Evolutionary conservation across 2,797 vertebrate species (phyloP), one percentile per base, ranked within the genome.

Genomic region (Arremon aurantiirostris): DNA sequence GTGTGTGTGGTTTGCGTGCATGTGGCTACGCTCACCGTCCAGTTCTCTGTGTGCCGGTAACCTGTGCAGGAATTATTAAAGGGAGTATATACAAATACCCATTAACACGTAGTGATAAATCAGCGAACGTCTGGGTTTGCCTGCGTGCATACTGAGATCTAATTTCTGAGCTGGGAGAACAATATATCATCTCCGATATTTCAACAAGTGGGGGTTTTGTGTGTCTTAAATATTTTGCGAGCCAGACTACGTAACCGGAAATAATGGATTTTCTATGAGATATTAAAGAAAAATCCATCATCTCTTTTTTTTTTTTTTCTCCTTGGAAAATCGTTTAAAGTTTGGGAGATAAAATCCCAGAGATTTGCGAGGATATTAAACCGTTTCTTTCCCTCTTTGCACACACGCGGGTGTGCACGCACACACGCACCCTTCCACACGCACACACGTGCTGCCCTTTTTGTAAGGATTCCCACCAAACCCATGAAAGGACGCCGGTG

Each of bases 231-330:
- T 86, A 70, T 88, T 92, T 86, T 65, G 68, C 47, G 23, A 89
- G 46, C 32, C 46, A 55, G 49, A 37, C 78, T 88, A 76, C 24
- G 2, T 35, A 60, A 76, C 50, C 86, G 89, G 64, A 94, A 95
- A 93, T 37, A 92, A 96, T 50, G 39, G 53, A 72, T 95, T 97
- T 73, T 76, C 86, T 82, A 86, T 47, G 49, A 87, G 68, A 82
- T 82, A 60, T 86, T 69, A 88, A 81, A 83, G 27, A 83, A 94
- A 91, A 77, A 72, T 65, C 59, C 50, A 49, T 60, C 35, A 11
- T 1, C 1, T 6, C 5, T 32, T 34, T 23, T 56, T n/a, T 52
- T 52, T 56, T 55, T n/a, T 18, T 8, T 50, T 11, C 12, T 3
- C 8, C 11, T 69, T 19, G 18, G 55, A 85, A 91, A 60, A 12